Evolutionary conservation across 2,888 invertebrate genomes (phyloP).

Genomic region (Habroteleia sp.): DNA sequence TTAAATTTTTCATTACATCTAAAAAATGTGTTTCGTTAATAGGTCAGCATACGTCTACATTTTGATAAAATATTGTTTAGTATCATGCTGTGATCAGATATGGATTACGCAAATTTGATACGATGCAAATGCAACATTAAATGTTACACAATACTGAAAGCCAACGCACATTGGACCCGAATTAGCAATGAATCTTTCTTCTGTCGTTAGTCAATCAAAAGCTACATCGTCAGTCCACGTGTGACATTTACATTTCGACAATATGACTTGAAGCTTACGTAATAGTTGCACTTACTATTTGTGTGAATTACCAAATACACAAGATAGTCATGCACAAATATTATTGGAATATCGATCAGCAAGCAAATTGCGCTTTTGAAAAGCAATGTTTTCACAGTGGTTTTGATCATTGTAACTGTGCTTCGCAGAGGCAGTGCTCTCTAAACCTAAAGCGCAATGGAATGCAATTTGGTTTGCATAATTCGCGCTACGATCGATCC

Average conservation of each 20-base stretch:
- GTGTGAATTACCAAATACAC: conserved; percentile 44
- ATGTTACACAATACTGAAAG: conserved; percentile 1
- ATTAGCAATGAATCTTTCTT: conserved; percentile 16
- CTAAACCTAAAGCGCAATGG: conserved; percentile 54
- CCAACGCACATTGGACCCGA: conserved; percentile 16
- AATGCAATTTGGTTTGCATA: conserved; percentile 77
- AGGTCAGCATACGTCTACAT: no score
- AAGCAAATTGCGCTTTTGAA: conserved; percentile 57
- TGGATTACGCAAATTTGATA: conserved; percentile 11
- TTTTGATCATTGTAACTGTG: conserved; percentile 47
- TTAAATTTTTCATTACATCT: no score
- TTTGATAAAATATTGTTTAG: neutral
- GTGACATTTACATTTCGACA: conserved; percentile 24
- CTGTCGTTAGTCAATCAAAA: neutral
- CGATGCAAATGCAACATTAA: conserved; percentile 10
- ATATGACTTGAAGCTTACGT: conserved; percentile 34
- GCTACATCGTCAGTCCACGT: conserved; percentile 3
- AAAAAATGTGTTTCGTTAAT: no score
- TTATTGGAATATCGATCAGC: conserved; percentile 53
- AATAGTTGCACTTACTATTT: conserved; percentile 49
- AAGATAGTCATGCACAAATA: conserved; percentile 36
- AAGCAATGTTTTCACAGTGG: conserved; percentile 55
- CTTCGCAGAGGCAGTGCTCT: conserved; percentile 40
- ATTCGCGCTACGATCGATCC: conserved; percentile 73
- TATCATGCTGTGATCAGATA: neutral